These are phyloP conservation scores for Crotalus tigris DNA, from an alignment of 2,113 vertebrate species.

Conservation along the genomic window DNA sequence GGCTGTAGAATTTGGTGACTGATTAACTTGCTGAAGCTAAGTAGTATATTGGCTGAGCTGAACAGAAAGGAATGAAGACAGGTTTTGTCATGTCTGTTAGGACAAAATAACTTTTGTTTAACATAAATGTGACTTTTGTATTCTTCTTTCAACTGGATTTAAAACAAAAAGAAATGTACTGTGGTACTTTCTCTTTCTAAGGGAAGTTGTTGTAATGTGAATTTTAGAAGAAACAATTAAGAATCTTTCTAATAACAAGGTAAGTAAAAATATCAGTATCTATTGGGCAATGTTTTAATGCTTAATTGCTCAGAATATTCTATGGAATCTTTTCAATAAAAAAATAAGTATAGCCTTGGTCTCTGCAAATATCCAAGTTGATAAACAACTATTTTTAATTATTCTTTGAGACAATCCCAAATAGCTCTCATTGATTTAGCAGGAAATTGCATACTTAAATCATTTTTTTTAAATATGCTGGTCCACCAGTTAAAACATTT, in stretches of 20 bases:
- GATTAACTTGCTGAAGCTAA: conserved; percentile 74
- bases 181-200: conserved; percentile 17
- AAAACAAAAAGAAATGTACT: conserved; percentile 32
- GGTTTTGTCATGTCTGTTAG: conserved; percentile 79
- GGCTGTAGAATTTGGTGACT: conserved; percentile 75
- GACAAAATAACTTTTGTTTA: conserved; percentile 69
- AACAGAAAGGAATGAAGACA: conserved; percentile 83
- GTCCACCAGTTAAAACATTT: neutral
- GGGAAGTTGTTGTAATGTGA: conserved; percentile 25
- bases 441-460: conserved; percentile 5
- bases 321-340: conserved; percentile 31
- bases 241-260: neutral
- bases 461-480: neutral
- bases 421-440: conserved; percentile 20
- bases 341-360: conserved; percentile 34
- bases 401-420: conserved; percentile 32
- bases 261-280: neutral
- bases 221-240: conserved; percentile 26
- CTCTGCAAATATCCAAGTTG: conserved; percentile 18
- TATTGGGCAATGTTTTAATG: neutral
- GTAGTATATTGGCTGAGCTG: conserved; percentile 70
- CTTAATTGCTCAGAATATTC: conserved; percentile 18
- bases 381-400: conserved; percentile 40
- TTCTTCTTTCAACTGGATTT: conserved; percentile 37
- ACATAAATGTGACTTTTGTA: conserved; percentile 64